A percentile compares a stretch with the other conserved stretches of the same genome.
phyloP scores from a whole-genome alignment of 2,113 vertebrate species.

The Sigmodon hispidus region DNA sequence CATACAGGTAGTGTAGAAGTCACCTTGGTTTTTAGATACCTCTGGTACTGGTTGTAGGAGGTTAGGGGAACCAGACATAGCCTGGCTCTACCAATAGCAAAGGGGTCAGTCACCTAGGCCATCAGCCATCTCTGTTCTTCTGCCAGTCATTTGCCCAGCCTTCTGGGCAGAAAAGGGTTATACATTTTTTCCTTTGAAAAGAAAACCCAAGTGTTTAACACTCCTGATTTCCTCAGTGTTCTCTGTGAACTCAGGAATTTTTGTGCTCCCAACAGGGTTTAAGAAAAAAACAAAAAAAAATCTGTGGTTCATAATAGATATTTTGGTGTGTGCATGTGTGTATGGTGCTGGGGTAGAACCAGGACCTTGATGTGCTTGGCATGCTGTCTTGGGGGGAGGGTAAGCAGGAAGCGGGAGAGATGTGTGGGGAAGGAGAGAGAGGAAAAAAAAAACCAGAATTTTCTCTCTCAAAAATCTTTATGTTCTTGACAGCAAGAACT shows the following conservation, averaged over 20 bases:
- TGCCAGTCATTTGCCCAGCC: too few species aligned
- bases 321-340: background rate
- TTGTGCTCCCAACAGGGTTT: background rate
- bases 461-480: background rate
- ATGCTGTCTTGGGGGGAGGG: too few species aligned
- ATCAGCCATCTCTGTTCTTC: background rate
- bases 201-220: background rate
- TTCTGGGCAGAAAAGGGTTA: background rate
- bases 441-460: background rate
- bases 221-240: background rate
- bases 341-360: background rate
- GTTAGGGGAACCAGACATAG: too few species aligned
- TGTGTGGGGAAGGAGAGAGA: background rate
- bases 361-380: background rate
- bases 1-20: too few species aligned
- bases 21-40: too few species aligned
- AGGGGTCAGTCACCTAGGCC: background rate
- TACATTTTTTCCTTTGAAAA: background rate
- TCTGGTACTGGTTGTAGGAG: too few species aligned
- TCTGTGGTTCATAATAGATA: background rate
- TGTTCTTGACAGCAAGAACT: background rate
- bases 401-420: too few species aligned
- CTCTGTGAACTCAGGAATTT: background rate
- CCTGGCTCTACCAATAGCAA: too few species aligned
- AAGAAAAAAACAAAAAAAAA: background rate